Evolutionary conservation across 2,797 vertebrate genomes (phyloP).

Genomic region (Fistularia commersonii): DNA sequence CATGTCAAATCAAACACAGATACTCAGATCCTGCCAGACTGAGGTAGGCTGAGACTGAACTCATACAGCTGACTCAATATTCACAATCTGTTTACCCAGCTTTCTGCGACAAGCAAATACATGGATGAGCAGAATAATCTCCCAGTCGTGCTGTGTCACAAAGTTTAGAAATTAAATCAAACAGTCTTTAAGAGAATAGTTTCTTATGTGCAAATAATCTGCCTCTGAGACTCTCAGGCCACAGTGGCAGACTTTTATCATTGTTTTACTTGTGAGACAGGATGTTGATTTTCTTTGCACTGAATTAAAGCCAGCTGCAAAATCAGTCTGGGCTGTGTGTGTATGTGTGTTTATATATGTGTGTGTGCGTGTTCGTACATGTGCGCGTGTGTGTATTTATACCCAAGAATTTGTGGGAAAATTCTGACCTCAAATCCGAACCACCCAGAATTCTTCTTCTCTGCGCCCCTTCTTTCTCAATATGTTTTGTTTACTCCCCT

Average conservation of each 20-base stretch:
- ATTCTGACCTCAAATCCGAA: constrained; percentile 71
- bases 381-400: constrained; percentile 16
- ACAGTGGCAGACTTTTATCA: constrained; percentile 45
- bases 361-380: too few relatives aligned
- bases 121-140: constrained; percentile 15
- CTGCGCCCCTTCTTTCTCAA: constrained; percentile 34
- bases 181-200: neutral
- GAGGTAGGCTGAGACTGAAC: constrained; percentile 8
- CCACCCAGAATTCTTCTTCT: constrained; percentile 49
- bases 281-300: constrained; percentile 63
- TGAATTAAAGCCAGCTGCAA: constrained; percentile 79
- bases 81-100: constrained; percentile 41
- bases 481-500: constrained; percentile 75
- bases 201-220: neutral
- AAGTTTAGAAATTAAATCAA: constrained; percentile 6
- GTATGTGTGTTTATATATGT: constrained; percentile 2
- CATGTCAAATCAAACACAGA: constrained; percentile 30
- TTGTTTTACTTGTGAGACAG: constrained; percentile 65
- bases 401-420: constrained; percentile 78
- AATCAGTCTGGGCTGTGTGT: constrained; percentile 30
- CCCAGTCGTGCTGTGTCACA: neutral
- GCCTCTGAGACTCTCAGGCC: constrained; percentile 2
- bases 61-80: constrained; percentile 48
- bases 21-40: constrained; percentile 15
- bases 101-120: constrained; percentile 17